Evolutionary conservation across 2,888 invertebrate genomes (phyloP), one percentile per base, ranked within the genome.

Genomic region (Lasioglossum calceatum): DNA sequence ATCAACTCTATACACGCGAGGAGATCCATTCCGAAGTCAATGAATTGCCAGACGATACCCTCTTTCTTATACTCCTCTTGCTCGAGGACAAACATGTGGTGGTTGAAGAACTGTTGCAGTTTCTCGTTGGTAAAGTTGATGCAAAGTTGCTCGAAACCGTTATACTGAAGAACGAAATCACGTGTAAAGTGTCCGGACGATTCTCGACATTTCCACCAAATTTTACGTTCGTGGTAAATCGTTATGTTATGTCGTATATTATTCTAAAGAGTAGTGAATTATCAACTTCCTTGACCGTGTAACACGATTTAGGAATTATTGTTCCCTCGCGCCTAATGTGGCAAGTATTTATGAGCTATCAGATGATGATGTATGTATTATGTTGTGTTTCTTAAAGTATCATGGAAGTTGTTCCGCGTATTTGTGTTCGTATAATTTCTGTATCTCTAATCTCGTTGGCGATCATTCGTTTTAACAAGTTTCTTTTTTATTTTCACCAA

Each of bases 111-210:
- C 96, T 99, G 99, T 96, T 99, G 99, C 93, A 99, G 97, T 97
- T 99, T 99, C 96, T 99, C 99, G 96, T 99, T 99, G 96, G 99
- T 99, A 97, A 99, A 99, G 97, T 99, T 99, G 97, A 99, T 99
- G 97, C 99, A 99, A 96, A 99, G 97, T 97, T 99, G 99, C 96
- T 99, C 99, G 97, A 99, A 99, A 96, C 99, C 99, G 97, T 99
- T 99, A 97, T 96, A 99, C 99, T 99, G 76, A 82, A 76, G 77
- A 84, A 81, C 79, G 67, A 81, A 84, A 84, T 61, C 81, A 84
- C 72, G 77, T 47, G 42, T 72, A 23, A 27, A 58, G 39, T 27
- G 74, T 19, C 23, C 71, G 36, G 19, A n/a, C 14, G n/a, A 71
- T 4, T 42, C 4, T 14, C 23, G 47, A 47, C 50, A 23, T 58